phyloP scores from a whole-genome alignment of 2,113 vertebrate species.

The Myxocyprinus asiaticus region DNA sequence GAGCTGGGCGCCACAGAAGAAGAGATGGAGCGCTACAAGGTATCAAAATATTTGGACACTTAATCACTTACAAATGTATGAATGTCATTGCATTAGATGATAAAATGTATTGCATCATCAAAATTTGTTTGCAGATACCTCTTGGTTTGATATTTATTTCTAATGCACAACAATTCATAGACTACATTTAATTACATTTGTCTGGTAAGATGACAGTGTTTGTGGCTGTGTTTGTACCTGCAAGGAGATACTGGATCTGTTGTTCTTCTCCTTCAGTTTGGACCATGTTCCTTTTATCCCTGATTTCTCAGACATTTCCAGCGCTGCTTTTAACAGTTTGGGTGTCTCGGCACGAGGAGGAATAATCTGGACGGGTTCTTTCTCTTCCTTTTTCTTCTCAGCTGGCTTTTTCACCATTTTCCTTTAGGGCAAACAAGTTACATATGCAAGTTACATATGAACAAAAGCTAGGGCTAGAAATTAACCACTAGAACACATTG shows the following conservation, averaged over 20 bases:
- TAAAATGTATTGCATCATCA: too few species aligned
- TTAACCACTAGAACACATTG: neutral
- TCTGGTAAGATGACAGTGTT: too few species aligned
- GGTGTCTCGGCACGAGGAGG: conserved; percentile 81
- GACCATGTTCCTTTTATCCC: conserved; percentile 75
- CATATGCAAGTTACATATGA: neutral
- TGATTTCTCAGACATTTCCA: conserved; percentile 76
- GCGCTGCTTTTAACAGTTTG: conserved; percentile 84
- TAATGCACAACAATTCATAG: too few species aligned
- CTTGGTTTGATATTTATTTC: too few species aligned
- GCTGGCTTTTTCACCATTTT: conserved; percentile 88
- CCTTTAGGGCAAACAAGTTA: conserved; percentile 64
- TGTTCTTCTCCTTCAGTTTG: conserved; percentile 79
- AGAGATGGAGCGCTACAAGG: conserved; percentile 67
- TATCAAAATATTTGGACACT: neutral
- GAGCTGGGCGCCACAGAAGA: conserved; percentile 63
- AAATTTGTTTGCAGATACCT: too few species aligned
- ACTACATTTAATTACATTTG: too few species aligned
- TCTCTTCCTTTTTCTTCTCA: conserved; percentile 65
- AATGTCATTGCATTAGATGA: too few species aligned
- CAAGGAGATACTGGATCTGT: conserved; percentile 75
- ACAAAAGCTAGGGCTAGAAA: neutral
- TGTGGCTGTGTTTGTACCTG: conserved; percentile 61
- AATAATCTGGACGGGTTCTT: conserved; percentile 70
- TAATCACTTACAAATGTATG: too few species aligned